phyloP scores from a whole-genome alignment of 2,797 vertebrate species.

The Phyllotis vaccarum region DNA sequence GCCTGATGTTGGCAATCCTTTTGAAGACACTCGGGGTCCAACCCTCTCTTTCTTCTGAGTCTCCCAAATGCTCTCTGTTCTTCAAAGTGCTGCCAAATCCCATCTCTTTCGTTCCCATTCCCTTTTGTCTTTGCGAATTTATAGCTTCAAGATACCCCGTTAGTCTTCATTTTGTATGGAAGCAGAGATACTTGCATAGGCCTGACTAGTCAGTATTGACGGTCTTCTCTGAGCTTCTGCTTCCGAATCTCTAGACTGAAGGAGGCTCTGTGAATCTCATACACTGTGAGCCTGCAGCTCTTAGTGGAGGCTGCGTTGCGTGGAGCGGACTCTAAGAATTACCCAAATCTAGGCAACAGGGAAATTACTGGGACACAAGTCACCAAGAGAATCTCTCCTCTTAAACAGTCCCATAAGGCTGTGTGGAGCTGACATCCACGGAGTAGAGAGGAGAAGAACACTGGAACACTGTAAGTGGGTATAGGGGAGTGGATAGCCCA shows the following conservation, averaged over 20 bases:
- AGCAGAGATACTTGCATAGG: neutral
- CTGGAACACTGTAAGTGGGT: neutral
- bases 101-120: neutral
- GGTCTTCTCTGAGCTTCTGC: neutral
- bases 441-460: neutral
- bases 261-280: neutral
- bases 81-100: neutral
- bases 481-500: neutral
- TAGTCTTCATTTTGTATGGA: constrained; percentile 7
- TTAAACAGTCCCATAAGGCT: neutral
- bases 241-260: constrained; percentile 8
- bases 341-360: neutral
- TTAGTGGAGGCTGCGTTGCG: neutral
- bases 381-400: neutral
- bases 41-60: neutral
- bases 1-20: neutral
- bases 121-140: neutral
- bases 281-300: neutral
- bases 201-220: neutral
- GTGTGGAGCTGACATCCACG: neutral
- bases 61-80: neutral
- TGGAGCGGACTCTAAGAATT: neutral
- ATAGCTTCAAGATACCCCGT: neutral
- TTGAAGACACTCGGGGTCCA: neutral
- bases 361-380: neutral